phyloP scores from a whole-genome alignment of 1,140 invertebrate species.

The Antheraea mylitta region DNA sequence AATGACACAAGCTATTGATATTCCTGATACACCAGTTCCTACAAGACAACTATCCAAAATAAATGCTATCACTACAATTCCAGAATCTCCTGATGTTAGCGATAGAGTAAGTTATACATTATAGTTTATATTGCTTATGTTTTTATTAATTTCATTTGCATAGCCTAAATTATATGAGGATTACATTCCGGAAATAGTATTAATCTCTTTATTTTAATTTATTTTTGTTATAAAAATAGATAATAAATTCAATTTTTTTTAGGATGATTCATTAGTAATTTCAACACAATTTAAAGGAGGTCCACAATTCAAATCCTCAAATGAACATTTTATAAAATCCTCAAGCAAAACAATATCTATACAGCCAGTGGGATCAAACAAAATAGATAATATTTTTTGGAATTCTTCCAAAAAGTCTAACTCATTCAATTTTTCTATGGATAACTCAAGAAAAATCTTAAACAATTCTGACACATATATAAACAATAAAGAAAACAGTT shows the following conservation, averaged over 20 bases:
- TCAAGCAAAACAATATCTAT: slow-evolving; percentile 42
- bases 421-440: slow-evolving; percentile 41
- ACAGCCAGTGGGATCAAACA: slow-evolving; percentile 45
- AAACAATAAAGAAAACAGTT: slow-evolving; percentile 8
- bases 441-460: slow-evolving; percentile 27
- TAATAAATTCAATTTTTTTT: slow-evolving; percentile 23
- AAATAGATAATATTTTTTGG: slow-evolving; percentile 56
- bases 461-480: neutral
- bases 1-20: slow-evolving; percentile 61
- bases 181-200: too few relatives aligned
- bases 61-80: slow-evolving; percentile 40
- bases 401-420: slow-evolving; percentile 53
- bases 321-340: slow-evolving; percentile 42
- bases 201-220: neutral
- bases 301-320: neutral
- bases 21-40: slow-evolving; percentile 54
- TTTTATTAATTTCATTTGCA: too few relatives aligned
- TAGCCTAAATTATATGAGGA: too few relatives aligned
- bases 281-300: slow-evolving; percentile 43
- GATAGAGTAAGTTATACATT: slow-evolving; percentile 43
- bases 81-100: slow-evolving; percentile 66
- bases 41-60: slow-evolving; percentile 37
- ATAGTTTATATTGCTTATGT: neutral
- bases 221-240: neutral
- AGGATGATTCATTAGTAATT: slow-evolving; percentile 63